Base-by-base conservation (phyloP, 1,140 invertebrate genomes). In the Penaeus japonicus region DNA sequence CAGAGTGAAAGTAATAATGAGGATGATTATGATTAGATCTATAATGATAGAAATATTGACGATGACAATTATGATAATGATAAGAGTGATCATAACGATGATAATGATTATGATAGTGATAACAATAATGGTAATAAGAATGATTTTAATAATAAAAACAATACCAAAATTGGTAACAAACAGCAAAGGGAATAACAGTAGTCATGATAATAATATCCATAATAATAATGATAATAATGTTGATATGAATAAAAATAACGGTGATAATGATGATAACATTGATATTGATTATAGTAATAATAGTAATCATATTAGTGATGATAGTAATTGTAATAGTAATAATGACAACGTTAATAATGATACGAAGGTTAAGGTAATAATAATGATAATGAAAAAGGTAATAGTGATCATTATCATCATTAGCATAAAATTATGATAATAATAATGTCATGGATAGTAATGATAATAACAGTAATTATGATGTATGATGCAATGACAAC, bases 51-150 rank as follows among this genome's bases (percentile, higher is more conserved):
- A 18, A 70, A 70, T 17, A 70, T 18, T 70, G 15, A 70, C 4
- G 15, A 18, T 70, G 12, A 70, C 12, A 12, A 65, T 65, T n/a
- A 65, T 12, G 24, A 81, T 81, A 55, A 81, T 82, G 17, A 24
- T 57, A 82, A 57, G 3, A 57, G 0, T 82, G 20, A 59, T 57
- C 57, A 82, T 82, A 35, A 82, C 18, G 59, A 82, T 82, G 57
- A 82, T 59, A 82, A 27, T 82, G 22, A 82, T 82, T 15, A 24
- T 82, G 57, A 59, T 57, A 82, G 32, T 82, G 27, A 59, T 57
- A 82, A 30, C 18, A 59, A 24, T 82, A 55, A 24, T 59, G 54
- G n/a, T 77, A 77, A 10, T 35, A 77, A 35, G 5, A 77, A 12
- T 4, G 12, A 47, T 47, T 10, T 0, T 47, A 47, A 77, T 35